Conservation (phyloP, 2,797 vertebrate species). For the Gymnoscopelus microlampas region DNA sequence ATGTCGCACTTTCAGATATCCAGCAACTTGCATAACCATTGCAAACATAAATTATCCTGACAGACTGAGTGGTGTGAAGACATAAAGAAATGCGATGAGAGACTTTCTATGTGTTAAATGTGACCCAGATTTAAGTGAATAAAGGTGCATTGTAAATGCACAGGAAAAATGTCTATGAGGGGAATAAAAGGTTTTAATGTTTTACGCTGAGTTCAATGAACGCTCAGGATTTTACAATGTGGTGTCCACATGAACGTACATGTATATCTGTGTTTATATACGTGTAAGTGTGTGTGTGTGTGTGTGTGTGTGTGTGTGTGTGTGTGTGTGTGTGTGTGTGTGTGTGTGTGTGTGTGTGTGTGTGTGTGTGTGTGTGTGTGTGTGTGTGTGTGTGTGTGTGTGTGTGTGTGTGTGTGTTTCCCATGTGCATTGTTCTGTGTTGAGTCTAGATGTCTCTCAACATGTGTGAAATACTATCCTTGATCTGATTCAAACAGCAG, state of each 20-base stretch:
- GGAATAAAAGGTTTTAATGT: too few relatives aligned
- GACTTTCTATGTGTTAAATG: conserved; percentile 5
- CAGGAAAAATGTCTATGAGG: neutral
- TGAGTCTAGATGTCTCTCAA: conserved; percentile 64
- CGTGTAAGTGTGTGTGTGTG: neutral
- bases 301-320: neutral
- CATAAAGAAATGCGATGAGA: too few relatives aligned
- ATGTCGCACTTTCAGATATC: too few relatives aligned
- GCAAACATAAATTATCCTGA: too few relatives aligned
- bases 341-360: conserved; percentile 11
- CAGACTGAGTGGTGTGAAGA: too few relatives aligned
- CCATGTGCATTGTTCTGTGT: conserved; percentile 44
- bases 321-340: conserved; percentile 20
- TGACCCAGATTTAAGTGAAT: conserved; percentile 25
- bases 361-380: conserved; percentile 19
- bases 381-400: conserved; percentile 12
- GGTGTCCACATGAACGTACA: neutral
- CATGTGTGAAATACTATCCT: conserved; percentile 4
- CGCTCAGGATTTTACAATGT: too few relatives aligned
- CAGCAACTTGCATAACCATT: too few relatives aligned
- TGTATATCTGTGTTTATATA: conserved; percentile 15
- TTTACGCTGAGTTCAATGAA: too few relatives aligned
- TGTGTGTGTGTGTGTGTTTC: neutral
- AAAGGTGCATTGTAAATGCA: conserved; percentile 4
- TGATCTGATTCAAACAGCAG: conserved; percentile 23